A percentile compares a stretch with the other conserved stretches of the same genome.
phyloP scores from a whole-genome alignment of 1,140 invertebrate genomes.

The Harlomillsia oculata region DNA sequence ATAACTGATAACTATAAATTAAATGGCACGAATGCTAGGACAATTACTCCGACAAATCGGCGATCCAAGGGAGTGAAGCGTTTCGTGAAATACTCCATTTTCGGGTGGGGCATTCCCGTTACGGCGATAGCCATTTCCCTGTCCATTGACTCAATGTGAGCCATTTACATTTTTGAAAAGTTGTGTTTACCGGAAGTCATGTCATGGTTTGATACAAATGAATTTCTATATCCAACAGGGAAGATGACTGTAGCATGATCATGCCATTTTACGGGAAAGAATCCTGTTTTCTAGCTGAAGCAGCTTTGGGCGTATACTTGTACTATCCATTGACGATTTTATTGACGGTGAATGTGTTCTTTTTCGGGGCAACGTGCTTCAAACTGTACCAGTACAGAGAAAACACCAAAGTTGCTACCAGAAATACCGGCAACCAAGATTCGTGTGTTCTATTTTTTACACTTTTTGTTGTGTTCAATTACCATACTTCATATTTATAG shows the following conservation, averaged over 20 bases:
- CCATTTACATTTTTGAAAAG: not conserved
- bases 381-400: constrained; percentile 4
- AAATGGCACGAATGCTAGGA: too few species aligned
- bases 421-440: constrained; percentile 2
- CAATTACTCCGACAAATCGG: not conserved
- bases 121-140: not conserved
- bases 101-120: constrained; percentile 5
- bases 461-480: too few species aligned
- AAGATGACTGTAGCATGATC: constrained; percentile 5
- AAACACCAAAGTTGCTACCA: constrained; percentile 7
- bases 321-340: not conserved
- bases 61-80: constrained; percentile 4
- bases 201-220: too few species aligned
- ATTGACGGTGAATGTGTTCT: constrained; percentile 1
- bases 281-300: not conserved
- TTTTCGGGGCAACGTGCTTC: not conserved
- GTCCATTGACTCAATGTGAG: not conserved
- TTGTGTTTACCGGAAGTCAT: too few species aligned
- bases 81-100: not conserved
- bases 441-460: too few species aligned
- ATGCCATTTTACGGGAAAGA: constrained; percentile 4
- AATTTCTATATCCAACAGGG: too few species aligned
- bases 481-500: too few species aligned
- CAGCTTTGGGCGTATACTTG: not conserved
- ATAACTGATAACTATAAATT: too few species aligned